A percentile compares a stretch with the other conserved stretches of the same genome.
phyloP scores from a whole-genome alignment of 2,113 vertebrate genomes.

The Ptyas mucosa region DNA sequence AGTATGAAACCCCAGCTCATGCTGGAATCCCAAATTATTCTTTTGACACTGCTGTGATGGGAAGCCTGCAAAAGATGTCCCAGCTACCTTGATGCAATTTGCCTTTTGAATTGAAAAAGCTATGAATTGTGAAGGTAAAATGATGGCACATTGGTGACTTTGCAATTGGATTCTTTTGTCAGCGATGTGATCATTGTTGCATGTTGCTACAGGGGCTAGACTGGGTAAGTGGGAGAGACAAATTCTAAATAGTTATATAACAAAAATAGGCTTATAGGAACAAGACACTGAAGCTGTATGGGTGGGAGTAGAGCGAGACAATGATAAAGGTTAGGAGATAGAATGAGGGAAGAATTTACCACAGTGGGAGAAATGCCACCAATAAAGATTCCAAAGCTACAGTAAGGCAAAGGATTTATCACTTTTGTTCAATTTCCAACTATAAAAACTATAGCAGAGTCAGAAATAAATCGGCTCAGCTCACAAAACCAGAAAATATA shows the following conservation, averaged over 20 bases:
- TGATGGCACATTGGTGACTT: background rate
- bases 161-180: background rate
- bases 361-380: background rate
- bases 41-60: background rate
- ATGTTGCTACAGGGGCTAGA: background rate
- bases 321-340: background rate
- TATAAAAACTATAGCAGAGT: background rate
- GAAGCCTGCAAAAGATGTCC: background rate
- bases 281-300: background rate
- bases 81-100: background rate
- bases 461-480: background rate
- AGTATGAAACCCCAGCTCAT: background rate
- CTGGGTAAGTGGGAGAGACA: background rate
- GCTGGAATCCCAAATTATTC: background rate
- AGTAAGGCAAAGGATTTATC: background rate
- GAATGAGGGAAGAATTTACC: background rate
- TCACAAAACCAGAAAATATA: background rate
- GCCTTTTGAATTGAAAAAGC: background rate
- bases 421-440: background rate
- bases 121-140: background rate
- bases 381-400: background rate
- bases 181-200: background rate
- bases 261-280: background rate
- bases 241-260: background rate
- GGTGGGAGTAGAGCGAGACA: background rate